Percentiles rank a stretch among this genome's conserved stretches.
phyloP scores from a whole-genome alignment of 2,888 invertebrate species.

The Drosophila algonquin region DNA sequence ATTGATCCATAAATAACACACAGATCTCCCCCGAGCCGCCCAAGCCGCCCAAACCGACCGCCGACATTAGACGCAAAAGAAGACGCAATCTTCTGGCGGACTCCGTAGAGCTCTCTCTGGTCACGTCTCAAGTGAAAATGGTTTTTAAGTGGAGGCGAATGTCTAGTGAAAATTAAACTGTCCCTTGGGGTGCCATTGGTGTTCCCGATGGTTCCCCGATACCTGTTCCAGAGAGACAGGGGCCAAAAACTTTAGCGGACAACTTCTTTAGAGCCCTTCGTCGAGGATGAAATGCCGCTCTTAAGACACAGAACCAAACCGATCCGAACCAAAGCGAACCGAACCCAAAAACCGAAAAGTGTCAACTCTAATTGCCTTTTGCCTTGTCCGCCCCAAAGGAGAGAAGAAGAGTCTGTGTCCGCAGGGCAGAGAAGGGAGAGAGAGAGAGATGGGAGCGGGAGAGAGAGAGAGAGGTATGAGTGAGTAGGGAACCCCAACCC shows the following conservation, averaged over 20 bases:
- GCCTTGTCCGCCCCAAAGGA: slow-evolving; percentile 51
- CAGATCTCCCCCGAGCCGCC: slow-evolving; percentile 23
- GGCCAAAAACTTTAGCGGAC: slow-evolving; percentile 43
- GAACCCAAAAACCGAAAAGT: slow-evolving; percentile 63
- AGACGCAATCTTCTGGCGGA: slow-evolving; percentile 37
- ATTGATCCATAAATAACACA: slow-evolving; percentile 78
- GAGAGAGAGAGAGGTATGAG: slow-evolving; percentile 17
- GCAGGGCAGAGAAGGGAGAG: not conserved
- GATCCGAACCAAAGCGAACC: not conserved
- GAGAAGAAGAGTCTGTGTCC: not conserved
- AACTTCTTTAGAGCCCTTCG: slow-evolving; percentile 60
- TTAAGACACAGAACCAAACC: too few species aligned
- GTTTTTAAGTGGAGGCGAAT: slow-evolving; percentile 73
- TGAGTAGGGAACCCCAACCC: slow-evolving; percentile 11
- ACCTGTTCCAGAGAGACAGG: slow-evolving; percentile 20
- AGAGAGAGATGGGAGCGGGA: slow-evolving; percentile 20
- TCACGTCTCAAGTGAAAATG: slow-evolving; percentile 78
- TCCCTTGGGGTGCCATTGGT: slow-evolving; percentile 69
- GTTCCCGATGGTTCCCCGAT: not conserved
- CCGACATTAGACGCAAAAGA: slow-evolving; percentile 48
- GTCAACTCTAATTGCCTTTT: slow-evolving; percentile 82
- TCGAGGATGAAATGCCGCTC: slow-evolving; percentile 25
- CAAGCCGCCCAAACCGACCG: not conserved
- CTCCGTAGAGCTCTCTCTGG: slow-evolving; percentile 51
- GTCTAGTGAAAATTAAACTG: slow-evolving; percentile 77